phyloP scores from a whole-genome alignment of 1,140 invertebrate genomes.

The Halictus rubicundus region DNA sequence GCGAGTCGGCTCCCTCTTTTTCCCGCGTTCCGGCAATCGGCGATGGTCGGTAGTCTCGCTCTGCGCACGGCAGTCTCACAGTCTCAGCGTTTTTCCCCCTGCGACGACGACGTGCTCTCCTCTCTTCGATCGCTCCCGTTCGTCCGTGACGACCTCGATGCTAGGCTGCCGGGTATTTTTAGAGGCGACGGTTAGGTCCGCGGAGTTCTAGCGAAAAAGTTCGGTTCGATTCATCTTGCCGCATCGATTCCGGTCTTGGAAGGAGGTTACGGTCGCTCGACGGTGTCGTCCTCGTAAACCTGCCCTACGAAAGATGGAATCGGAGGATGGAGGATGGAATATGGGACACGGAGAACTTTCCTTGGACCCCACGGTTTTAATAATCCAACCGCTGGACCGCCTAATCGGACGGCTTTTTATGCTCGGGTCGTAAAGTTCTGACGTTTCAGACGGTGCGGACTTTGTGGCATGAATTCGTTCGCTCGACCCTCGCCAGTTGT shows the following conservation, averaged over 20 bases:
- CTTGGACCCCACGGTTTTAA: background rate
- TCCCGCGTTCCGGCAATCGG: background rate
- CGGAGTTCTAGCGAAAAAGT: constrained; percentile 2
- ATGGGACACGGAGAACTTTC: background rate
- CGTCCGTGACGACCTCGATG: constrained; percentile 1
- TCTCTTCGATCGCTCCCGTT: background rate
- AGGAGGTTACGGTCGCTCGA: background rate
- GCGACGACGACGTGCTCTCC: background rate
- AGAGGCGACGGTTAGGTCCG: background rate
- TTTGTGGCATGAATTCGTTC: too few relatives aligned
- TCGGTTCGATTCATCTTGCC: constrained; percentile 2
- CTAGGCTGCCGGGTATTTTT: constrained; percentile 3
- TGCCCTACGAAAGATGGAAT: background rate
- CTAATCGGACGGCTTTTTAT: background rate
- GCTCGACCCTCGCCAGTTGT: too few relatives aligned
- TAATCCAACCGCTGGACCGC: background rate
- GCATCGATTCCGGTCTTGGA: constrained; percentile 3
- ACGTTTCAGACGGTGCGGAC: too few relatives aligned
- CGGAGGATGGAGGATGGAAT: background rate
- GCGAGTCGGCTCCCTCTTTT: background rate
- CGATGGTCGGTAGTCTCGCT: background rate
- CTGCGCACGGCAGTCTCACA: background rate
- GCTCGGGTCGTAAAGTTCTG: too few relatives aligned
- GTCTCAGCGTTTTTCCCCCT: background rate
- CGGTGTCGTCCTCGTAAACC: background rate